A percentile compares a stretch with the other conserved stretches of the same genome.
Evolutionary conservation across 1,140 invertebrate genomes (phyloP).

Genomic region (Battus philenor): DNA sequence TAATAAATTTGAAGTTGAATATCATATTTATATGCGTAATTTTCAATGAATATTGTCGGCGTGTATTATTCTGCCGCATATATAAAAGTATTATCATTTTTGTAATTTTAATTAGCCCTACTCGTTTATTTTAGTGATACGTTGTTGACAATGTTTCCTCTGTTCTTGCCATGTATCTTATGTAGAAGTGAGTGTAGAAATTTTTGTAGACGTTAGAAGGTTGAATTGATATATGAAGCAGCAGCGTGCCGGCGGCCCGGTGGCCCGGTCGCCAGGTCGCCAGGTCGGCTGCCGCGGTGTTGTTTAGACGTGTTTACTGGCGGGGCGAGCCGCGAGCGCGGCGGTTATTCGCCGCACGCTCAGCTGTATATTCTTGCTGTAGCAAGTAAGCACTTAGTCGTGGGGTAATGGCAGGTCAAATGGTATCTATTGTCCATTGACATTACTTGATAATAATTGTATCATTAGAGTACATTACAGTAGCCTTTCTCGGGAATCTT

Average conservation of each 20-base stretch:
- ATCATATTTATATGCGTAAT: slow-evolving; percentile 47
- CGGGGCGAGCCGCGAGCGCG: slow-evolving; percentile 31
- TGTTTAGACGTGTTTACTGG: slow-evolving; percentile 61
- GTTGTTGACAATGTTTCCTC: slow-evolving; percentile 64
- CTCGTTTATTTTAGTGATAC: slow-evolving; percentile 48
- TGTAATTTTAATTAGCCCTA: slow-evolving; percentile 33
- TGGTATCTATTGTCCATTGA: slow-evolving; percentile 74
- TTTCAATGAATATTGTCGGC: slow-evolving; percentile 47
- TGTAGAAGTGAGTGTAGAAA: slow-evolving; percentile 65
- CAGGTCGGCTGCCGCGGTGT: slow-evolving; percentile 61
- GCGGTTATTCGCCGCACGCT: slow-evolving; percentile 47
- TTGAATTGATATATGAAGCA: slow-evolving; percentile 67
- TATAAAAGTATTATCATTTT: slow-evolving; percentile 56
- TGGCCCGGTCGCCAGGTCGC: too few species aligned
- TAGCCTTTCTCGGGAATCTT: slow-evolving; percentile 72
- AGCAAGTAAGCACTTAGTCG: slow-evolving; percentile 55
- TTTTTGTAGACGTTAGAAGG: slow-evolving; percentile 66
- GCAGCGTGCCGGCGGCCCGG: too few species aligned
- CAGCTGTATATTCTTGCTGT: slow-evolving; percentile 68
- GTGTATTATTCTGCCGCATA: slow-evolving; percentile 40
- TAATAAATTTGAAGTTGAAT: slow-evolving; percentile 57
- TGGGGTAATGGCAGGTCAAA: slow-evolving; percentile 67
- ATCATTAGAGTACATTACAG: slow-evolving; percentile 75
- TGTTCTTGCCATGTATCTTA: slow-evolving; percentile 72
- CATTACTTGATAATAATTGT: slow-evolving; percentile 75